Evolutionary conservation across 53 echinoderm and acorn worm species (phyloP).

Genomic region (Arbacia lixula): DNA sequence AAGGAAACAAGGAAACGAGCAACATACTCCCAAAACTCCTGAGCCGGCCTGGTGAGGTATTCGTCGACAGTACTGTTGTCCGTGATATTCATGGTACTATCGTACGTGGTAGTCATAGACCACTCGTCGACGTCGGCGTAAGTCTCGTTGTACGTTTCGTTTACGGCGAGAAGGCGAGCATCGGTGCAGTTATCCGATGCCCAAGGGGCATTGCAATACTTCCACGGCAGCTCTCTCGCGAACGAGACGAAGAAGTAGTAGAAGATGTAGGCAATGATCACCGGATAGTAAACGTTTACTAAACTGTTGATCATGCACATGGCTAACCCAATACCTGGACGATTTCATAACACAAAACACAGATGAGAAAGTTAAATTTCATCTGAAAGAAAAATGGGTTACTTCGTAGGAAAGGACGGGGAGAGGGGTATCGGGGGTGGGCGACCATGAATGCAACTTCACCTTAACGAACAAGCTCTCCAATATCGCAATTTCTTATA

Average conservation of each 20-base stretch:
- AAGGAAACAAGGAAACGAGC: background rate
- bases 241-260: conserved; percentile 81
- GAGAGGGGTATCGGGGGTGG: no score
- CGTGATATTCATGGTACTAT: background rate
- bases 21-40: conserved; percentile 86
- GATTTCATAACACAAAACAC: conserved; percentile 2
- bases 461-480: no score
- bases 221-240: conserved; percentile 75
- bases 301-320: conserved; percentile 76
- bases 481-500: no score
- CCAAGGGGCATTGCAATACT: conserved; percentile 73
- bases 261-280: conserved; percentile 79
- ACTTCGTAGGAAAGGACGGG: no score
- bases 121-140: conserved; percentile 36
- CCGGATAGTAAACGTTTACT: conserved; percentile 85
- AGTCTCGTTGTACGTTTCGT: conserved; percentile 30
- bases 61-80: background rate
- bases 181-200: conserved; percentile 63
- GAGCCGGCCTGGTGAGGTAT: conserved; percentile 57
- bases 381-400: no score
- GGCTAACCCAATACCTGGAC: conserved; percentile 72
- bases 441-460: no score
- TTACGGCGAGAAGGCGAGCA: background rate
- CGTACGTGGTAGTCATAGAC: conserved; percentile 28
- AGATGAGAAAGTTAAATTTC: no score